Conservation (phyloP, 1,140 invertebrate species). For the Lepidurus couesii region DNA sequence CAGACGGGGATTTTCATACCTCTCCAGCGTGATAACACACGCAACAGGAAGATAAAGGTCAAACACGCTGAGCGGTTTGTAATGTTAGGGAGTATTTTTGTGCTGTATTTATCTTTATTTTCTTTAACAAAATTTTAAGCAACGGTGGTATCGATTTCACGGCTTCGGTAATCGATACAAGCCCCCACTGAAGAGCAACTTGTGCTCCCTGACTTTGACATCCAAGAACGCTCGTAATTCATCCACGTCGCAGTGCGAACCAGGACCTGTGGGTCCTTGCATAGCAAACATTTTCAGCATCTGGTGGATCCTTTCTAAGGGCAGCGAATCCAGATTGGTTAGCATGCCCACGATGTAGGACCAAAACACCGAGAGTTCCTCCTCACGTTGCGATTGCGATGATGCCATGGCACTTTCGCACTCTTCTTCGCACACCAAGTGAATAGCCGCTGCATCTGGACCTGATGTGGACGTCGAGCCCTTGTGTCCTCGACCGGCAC, state of each 20-base stretch:
- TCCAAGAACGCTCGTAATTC: conserved; percentile 86
- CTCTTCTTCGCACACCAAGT: conserved; percentile 83
- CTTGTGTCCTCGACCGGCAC: conserved; percentile 41
- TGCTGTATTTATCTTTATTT: not conserved
- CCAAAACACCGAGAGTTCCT: conserved; percentile 92
- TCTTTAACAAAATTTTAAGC: too few species aligned
- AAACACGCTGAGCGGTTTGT: not conserved
- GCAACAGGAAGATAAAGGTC: not conserved
- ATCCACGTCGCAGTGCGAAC: conserved; percentile 69
- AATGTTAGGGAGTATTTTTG: not conserved
- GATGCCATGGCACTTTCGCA: conserved; percentile 87
- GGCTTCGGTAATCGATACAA: conserved; percentile 78
- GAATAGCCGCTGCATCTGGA: conserved; percentile 40
- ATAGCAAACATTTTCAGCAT: conserved; percentile 95
- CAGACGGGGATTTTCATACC: not conserved
- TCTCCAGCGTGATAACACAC: conserved; percentile 6
- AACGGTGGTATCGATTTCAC: conserved; percentile 26
- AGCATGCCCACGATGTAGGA: conserved; percentile 95
- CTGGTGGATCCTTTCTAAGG: conserved; percentile 88
- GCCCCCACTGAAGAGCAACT: conserved; percentile 74
- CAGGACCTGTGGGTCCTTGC: conserved; percentile 69
- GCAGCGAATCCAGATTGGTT: conserved; percentile 87
- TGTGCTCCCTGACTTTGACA: conserved; percentile 83
- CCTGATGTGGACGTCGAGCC: conserved; percentile 38
- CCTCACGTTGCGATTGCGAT: conserved; percentile 83